Conservation (phyloP, 2,113 vertebrate species). For the Acanthochromis polyacanthus region DNA sequence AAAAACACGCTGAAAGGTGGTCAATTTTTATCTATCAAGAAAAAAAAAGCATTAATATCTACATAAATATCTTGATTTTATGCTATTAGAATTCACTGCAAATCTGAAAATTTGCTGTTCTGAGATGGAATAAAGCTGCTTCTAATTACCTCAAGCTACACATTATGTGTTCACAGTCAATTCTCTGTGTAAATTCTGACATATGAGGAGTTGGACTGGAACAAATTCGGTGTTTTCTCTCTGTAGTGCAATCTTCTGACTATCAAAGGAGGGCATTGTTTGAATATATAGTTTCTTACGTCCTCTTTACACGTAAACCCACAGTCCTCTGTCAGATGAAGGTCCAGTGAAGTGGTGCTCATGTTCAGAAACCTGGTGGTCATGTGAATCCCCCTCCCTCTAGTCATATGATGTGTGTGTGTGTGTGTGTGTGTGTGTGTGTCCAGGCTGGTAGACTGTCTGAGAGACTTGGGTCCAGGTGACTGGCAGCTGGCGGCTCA, state of each 20-base stretch:
- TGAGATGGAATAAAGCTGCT: too few relatives aligned
- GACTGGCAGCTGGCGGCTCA: conserved; percentile 95
- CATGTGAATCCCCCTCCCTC: conserved; percentile 66
- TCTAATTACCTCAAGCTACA: conserved; percentile 10
- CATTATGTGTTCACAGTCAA: conserved; percentile 26
- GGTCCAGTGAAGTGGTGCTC: conserved; percentile 57
- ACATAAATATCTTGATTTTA: too few relatives aligned
- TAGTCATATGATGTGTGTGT: conserved; percentile 66
- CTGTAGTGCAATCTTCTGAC: background rate
- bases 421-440: conserved; percentile 42
- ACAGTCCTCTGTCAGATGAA: conserved; percentile 34
- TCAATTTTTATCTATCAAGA: too few relatives aligned
- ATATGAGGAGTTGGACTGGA: background rate
- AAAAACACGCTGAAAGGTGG: too few relatives aligned
- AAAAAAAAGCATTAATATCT: too few relatives aligned
- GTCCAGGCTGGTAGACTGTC: conserved; percentile 91
- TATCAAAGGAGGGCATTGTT: background rate
- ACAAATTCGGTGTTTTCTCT: background rate
- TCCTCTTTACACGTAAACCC: conserved; percentile 28
- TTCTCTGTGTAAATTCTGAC: background rate
- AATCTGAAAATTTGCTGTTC: too few relatives aligned
- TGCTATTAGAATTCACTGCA: too few relatives aligned
- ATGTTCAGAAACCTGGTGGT: conserved; percentile 62
- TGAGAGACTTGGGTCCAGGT: conserved; percentile 90
- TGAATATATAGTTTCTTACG: conserved; percentile 14